Percentiles rank a stretch among this genome's conserved stretches.
Evolutionary conservation across 2,888 invertebrate genomes (phyloP).

Genomic region (Himalopsyche japonica): DNA sequence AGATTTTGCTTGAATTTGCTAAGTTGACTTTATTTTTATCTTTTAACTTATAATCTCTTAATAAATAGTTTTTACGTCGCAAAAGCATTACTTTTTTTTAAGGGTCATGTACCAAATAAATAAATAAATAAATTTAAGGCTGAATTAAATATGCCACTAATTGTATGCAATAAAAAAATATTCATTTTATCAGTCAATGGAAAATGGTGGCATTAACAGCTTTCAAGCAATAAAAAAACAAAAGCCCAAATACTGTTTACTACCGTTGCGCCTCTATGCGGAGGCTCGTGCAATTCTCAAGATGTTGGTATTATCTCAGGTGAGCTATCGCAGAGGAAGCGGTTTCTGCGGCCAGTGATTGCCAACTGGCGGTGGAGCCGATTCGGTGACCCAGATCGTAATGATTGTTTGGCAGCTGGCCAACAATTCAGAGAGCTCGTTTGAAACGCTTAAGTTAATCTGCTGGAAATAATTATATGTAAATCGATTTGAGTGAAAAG

Average conservation of each 20-base stretch:
- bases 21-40: too few relatives aligned
- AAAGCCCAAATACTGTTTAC: neutral
- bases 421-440: neutral
- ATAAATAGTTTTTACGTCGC: too few relatives aligned
- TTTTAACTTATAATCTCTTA: too few relatives aligned
- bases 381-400: neutral
- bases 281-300: neutral
- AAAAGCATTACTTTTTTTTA: too few relatives aligned
- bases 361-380: neutral
- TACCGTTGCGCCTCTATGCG: neutral
- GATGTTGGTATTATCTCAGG: constrained; percentile 1
- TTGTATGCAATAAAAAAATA: too few relatives aligned
- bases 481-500: neutral
- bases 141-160: too few relatives aligned
- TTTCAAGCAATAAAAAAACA: neutral
- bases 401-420: neutral
- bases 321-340: neutral
- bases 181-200: neutral
- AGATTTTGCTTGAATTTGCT: too few relatives aligned
- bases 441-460: neutral
- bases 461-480: neutral
- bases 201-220: neutral
- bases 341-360: neutral
- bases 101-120: too few relatives aligned
- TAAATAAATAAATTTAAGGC: too few relatives aligned